Base-by-base conservation (phyloP, 2,888 invertebrate genomes). In the Cyclophora albipunctata region DNA sequence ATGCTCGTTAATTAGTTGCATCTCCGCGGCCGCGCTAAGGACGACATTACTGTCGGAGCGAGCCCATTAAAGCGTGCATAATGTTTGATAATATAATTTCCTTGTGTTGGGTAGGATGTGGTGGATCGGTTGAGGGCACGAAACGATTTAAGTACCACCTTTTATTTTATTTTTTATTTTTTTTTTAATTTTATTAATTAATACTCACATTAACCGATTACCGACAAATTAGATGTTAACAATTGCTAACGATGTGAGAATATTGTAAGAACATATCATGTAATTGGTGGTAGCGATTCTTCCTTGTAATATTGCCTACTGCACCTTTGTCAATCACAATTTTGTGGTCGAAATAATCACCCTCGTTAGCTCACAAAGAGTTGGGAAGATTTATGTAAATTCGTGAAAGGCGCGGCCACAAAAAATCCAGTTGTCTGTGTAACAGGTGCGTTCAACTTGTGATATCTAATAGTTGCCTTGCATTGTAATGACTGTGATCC, bases 321-420 rank as follows among this genome's bases (percentile, higher is more conserved):
- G 64, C 70, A 61, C 76, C 70, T 74, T 81, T 83, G 83, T 85
- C 85, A 85, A 83, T 84, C 84, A 79, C 67, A 73, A 74, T 78
- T 83, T 81, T 85, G 85, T 81, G 86, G 85, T 84, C 73, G 71
- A 82, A 79, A 82, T 86, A 86, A 87, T 84, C 80, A 78, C 75
- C 76, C 79, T 85, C 70, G 82, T 87, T 87, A 84, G 71, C 67
- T 74, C 62, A 78, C 80, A 78, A 81, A 78, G 81, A 79, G 69
- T 73, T 74, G 75, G 74, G 70, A 34, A 43, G 43, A 76, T 84
- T 84, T 85, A 86, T 86, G 84, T 84, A 84, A 86, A 87, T 85
- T 80, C 64, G 77, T 70, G 76, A 82, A 83, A 81, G 82, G 78
- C 63, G 64, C 67, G 59, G 62, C 64, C 67, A 81, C 81, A 86